Evolutionary conservation across 2,888 invertebrate genomes (phyloP), one percentile per base, ranked within the genome.

Genomic region (Masnerella sp.): DNA sequence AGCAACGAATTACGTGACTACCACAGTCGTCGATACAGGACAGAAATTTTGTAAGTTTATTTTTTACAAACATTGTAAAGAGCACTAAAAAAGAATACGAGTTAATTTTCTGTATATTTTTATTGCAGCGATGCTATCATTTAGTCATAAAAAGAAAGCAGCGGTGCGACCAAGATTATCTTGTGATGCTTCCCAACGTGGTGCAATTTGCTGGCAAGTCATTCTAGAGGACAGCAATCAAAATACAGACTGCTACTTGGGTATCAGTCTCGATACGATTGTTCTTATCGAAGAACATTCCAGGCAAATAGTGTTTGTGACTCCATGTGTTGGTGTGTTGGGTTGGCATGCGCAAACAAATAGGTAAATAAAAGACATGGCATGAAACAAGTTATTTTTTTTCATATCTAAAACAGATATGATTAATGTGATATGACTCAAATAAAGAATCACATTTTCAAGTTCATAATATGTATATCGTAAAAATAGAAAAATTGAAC

Each of bases 281-380:
- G 96, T 97, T 17, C 89, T 98, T 9, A 92, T 98, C 42, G 97
- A 98, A 85, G 94, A 95, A 81, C 90, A 90, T 70, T 92, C 94
- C 0, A 90, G 94, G 42, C 95, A 96, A 84, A 93, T 95, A 36
- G 92, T 97, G 22, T 94, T 97, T 79, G 95, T 95, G 7, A 91
- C 95, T 12, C 96, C 97, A 0, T 95, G 95, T 78, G 92, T 91
- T 78, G 92, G 94, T 7, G 91, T 98, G 61, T 90, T 98, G 34
- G 93, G 93, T 38, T 93, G 93, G 93, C 90, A 91, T 61, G 88
- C 90, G 9, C 90, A 90, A 77, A 89, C 89, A 0, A 90, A 90
- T 82, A 90, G 90, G 91, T 90, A 77, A 43, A n/a, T 34, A 34
- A 1, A 34, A 34, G 11, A 34, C 9, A 11, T 34, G 11, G 11